Evolutionary conservation across 2,797 vertebrate genomes (phyloP).

Genomic region (Pantherophis vulpinus): DNA sequence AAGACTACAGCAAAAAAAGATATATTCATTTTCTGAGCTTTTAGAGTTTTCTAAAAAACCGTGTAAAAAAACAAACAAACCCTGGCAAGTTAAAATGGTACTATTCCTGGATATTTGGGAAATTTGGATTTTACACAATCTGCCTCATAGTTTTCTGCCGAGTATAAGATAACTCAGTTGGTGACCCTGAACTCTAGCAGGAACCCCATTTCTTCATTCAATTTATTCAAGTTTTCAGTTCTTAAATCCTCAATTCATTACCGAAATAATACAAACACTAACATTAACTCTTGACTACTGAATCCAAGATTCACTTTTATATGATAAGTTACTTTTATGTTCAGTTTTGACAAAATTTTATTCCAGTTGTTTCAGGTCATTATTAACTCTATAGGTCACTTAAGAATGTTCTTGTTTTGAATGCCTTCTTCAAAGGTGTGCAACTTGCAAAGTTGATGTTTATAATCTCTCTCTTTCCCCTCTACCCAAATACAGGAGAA

Average conservation of each 20-base stretch:
- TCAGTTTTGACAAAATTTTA: slow-evolving; percentile 16
- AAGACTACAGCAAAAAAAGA: not conserved
- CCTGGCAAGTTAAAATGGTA: not conserved
- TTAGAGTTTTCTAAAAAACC: not conserved
- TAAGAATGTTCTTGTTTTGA: not conserved
- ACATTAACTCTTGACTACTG: not conserved
- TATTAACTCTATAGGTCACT: not conserved
- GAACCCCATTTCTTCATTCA: not conserved
- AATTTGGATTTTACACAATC: not conserved
- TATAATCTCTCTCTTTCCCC: not conserved
- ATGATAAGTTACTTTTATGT: not conserved
- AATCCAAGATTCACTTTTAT: not conserved
- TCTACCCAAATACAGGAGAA: slow-evolving; percentile 29
- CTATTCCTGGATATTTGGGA: not conserved
- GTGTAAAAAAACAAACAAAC: not conserved
- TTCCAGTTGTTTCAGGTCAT: not conserved
- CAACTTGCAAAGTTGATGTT: slow-evolving; percentile 29
- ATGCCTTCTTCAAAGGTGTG: slow-evolving; percentile 12
- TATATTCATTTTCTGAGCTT: not conserved
- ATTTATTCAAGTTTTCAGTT: not conserved
- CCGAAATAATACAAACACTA: not conserved
- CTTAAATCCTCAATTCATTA: not conserved
- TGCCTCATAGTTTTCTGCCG: not conserved
- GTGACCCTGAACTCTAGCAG: not conserved
- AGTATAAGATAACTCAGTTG: not conserved